Conservation (phyloP, 2,888 invertebrate genomes). For the Drosophila histrio region DNA sequence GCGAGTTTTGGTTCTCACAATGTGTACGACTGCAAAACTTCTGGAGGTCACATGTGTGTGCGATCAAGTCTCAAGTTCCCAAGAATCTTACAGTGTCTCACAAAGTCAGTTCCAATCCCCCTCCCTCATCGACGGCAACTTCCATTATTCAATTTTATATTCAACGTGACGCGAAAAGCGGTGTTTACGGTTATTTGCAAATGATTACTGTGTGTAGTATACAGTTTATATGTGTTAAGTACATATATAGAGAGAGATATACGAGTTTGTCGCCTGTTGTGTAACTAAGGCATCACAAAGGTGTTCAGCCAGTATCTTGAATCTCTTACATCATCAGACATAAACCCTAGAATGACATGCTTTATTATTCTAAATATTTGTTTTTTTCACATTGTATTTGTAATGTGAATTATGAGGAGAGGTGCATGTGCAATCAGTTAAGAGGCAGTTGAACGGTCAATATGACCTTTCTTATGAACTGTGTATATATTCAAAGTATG, state of each 20-base stretch:
- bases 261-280: constrained; percentile 32
- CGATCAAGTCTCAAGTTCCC: constrained; percentile 23
- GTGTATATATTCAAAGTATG: neutral
- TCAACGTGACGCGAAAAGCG: constrained; percentile 60
- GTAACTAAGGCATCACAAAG: constrained; percentile 15
- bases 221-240: constrained; percentile 16
- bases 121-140: neutral
- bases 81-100: constrained; percentile 35
- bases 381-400: constrained; percentile 18
- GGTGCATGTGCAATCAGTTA: constrained; percentile 35
- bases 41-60: constrained; percentile 55
- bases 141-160: constrained; percentile 33
- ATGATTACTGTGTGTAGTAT: constrained; percentile 45
- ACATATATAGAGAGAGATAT: constrained; percentile 10
- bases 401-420: constrained; percentile 30
- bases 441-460: neutral
- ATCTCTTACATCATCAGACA: constrained; percentile 42
- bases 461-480: constrained; percentile 8
- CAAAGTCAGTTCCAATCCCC: neutral
- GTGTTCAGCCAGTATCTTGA: constrained; percentile 21
- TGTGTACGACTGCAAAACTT: constrained; percentile 1
- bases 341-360: constrained; percentile 41
- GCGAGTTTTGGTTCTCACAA: constrained; percentile 58
- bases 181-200: constrained; percentile 70
- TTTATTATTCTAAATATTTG: constrained; percentile 15